phyloP scores from a whole-genome alignment of 2,888 invertebrate genomes.

The Eupithecia abbreviata region DNA sequence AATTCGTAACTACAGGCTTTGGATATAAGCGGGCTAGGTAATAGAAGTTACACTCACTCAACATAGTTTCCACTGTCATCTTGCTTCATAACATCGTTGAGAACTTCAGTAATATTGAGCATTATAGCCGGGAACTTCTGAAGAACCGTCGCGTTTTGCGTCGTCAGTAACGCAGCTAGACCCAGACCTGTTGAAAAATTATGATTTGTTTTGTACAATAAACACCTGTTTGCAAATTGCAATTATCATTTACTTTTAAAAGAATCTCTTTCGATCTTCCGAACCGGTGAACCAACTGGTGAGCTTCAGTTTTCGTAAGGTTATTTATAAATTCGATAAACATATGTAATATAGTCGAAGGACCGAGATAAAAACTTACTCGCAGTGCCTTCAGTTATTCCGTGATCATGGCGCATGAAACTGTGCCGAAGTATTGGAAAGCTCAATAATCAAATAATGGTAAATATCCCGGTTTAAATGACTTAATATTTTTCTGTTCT shows the following conservation, averaged over 20 bases:
- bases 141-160: constrained; percentile 87
- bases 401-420: too few relatives aligned
- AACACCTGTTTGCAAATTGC: neutral
- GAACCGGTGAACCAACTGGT: too few relatives aligned
- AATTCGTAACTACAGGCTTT: neutral
- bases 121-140: constrained; percentile 89
- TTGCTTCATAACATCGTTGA: constrained; percentile 90
- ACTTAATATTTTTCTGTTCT: too few relatives aligned
- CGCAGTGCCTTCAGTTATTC: too few relatives aligned
- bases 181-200: constrained; percentile 79
- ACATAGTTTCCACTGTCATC: constrained; percentile 86
- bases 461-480: too few relatives aligned
- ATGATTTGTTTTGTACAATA: neutral
- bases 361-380: too few relatives aligned
- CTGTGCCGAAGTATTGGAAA: too few relatives aligned
- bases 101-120: constrained; percentile 88
- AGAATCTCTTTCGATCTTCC: too few relatives aligned
- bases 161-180: constrained; percentile 86
- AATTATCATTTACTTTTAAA: neutral
- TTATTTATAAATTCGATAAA: neutral
- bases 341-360: too few relatives aligned
- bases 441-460: too few relatives aligned
- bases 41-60: constrained; percentile 79
- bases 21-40: neutral
- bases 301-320: neutral